Evolutionary conservation across 2,888 invertebrate species (phyloP).

Genomic region (Nysson spinosus): DNA sequence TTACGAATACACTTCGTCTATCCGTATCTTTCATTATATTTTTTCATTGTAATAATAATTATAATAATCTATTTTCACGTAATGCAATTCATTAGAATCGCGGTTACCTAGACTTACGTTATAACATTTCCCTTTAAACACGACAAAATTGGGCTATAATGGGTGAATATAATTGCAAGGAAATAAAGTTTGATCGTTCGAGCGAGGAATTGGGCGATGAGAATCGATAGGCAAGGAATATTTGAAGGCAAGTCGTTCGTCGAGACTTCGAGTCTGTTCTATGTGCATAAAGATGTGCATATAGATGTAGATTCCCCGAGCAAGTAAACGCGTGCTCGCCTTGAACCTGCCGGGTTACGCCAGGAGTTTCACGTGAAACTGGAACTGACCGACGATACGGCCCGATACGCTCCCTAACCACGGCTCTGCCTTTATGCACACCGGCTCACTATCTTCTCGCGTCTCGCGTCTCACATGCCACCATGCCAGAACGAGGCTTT

Average conservation of each 20-base stretch:
- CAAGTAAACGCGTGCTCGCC: conserved; percentile 43
- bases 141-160: too few relatives aligned
- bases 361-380: conserved; percentile 64
- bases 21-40: too few relatives aligned
- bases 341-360: conserved; percentile 57
- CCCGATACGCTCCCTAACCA: conserved; percentile 59
- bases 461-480: conserved; percentile 39
- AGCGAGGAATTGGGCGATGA: background rate
- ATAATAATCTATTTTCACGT: too few relatives aligned
- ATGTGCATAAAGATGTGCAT: conserved; percentile 16
- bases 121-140: too few relatives aligned
- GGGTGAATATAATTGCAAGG: too few relatives aligned
- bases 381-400: conserved; percentile 60
- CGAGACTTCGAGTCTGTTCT: conserved; percentile 22
- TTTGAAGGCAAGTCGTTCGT: background rate
- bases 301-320: conserved; percentile 29
- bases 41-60: too few relatives aligned
- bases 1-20: too few relatives aligned
- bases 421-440: conserved; percentile 52
- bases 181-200: background rate
- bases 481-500: conserved; percentile 38
- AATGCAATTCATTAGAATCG: too few relatives aligned
- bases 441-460: conserved; percentile 34
- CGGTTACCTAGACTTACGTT: too few relatives aligned
- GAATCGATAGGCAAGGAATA: background rate